Evolutionary conservation across 2,888 invertebrate genomes (phyloP).

Genomic region (Eristalis tenax): DNA sequence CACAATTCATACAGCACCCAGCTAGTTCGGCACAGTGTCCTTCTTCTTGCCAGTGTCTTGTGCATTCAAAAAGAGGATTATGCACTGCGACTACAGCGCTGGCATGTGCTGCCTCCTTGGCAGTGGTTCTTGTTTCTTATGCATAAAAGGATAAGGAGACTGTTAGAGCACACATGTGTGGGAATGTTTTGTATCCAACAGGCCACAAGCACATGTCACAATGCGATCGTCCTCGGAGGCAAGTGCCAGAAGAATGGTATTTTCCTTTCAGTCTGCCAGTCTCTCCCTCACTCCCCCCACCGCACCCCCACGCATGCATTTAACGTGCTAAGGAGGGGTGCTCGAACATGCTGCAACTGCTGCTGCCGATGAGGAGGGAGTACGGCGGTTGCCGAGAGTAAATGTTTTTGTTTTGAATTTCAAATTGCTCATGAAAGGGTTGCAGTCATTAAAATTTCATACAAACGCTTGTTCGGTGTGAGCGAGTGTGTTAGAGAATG

Average conservation of each 20-base stretch:
- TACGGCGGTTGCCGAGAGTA: neutral
- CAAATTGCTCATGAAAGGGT: constrained; percentile 56
- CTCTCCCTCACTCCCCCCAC: too few relatives aligned
- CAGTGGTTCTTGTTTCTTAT: constrained; percentile 54
- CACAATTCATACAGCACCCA: constrained; percentile 21
- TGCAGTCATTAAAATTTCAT: constrained; percentile 64
- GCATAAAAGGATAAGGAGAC: constrained; percentile 37
- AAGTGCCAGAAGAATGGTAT: constrained; percentile 28
- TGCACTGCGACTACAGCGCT: constrained; percentile 33
- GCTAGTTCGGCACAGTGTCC: constrained; percentile 1
- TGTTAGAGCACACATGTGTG: constrained; percentile 3
- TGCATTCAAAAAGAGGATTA: constrained; percentile 56
- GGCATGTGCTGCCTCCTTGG: neutral
- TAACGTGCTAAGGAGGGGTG: neutral
- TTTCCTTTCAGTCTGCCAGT: neutral
- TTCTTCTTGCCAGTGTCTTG: constrained; percentile 26
- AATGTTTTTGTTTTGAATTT: constrained; percentile 58
- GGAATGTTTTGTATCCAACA: constrained; percentile 37
- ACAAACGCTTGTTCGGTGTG: constrained; percentile 35
- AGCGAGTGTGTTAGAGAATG: neutral
- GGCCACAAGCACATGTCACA: constrained; percentile 53
- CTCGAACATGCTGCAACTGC: neutral
- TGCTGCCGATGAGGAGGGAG: neutral
- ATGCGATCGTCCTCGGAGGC: constrained; percentile 21
- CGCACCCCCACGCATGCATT: neutral